Conservation (phyloP, 2,113 vertebrate species). For the Fulmarus glacialis region DNA sequence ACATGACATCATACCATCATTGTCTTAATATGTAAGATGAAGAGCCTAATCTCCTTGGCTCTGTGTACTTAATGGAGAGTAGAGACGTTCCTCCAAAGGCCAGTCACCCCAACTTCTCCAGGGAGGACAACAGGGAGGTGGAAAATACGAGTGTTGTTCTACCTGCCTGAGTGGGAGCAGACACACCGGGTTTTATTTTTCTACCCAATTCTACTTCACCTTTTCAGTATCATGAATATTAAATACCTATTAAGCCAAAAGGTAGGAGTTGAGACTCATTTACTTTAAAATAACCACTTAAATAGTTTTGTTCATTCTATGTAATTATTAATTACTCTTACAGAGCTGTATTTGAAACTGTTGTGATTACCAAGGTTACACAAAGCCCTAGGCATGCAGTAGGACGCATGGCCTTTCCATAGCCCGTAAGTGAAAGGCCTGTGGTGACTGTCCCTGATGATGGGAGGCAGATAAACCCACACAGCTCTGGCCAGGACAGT, state of each 20-base stretch:
- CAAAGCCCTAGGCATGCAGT: background rate
- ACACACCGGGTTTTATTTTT: background rate
- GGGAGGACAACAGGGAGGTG: rapidly evolving
- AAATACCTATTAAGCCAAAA: background rate
- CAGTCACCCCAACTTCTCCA: background rate
- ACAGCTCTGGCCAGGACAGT: background rate
- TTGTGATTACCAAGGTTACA: background rate
- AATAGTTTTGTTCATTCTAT: background rate
- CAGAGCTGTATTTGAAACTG: background rate
- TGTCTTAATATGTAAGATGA: background rate
- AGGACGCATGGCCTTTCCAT: background rate
- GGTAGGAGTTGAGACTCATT: background rate
- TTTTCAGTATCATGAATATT: background rate
- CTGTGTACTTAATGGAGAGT: background rate
- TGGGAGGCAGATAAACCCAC: background rate
- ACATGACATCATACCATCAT: background rate
- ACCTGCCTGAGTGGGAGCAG: background rate
- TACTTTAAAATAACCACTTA: background rate
- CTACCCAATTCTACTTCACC: background rate
- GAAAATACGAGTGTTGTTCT: rapidly evolving
- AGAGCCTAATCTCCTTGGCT: background rate
- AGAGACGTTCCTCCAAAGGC: background rate
- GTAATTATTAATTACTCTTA: background rate
- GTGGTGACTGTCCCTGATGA: background rate
- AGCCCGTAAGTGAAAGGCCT: background rate